These are phyloP conservation scores for Struthio camelus DNA, from an alignment of 2,113 vertebrate species.

Conservation along the genomic window DNA sequence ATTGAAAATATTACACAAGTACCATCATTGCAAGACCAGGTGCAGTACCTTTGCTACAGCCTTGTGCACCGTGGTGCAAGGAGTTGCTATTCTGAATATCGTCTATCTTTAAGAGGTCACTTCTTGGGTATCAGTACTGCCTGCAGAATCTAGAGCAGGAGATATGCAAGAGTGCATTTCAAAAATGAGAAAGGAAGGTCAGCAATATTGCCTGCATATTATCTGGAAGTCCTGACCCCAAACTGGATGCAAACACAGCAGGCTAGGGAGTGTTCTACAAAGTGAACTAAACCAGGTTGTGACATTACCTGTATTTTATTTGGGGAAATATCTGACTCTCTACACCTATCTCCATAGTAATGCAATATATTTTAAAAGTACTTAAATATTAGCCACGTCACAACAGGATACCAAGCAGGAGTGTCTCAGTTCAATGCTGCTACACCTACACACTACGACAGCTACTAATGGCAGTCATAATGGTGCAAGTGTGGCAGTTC, in stretches of 20 bases:
- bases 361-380: background rate
- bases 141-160: background rate
- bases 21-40: background rate
- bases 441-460: background rate
- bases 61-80: background rate
- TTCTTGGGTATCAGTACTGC: background rate
- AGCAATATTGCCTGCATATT: background rate
- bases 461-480: background rate
- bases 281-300: background rate
- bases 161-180: background rate
- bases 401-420: background rate
- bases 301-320: background rate
- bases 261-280: background rate
- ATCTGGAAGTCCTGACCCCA: background rate
- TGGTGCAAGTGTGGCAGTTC: background rate
- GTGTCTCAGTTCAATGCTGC: too few relatives aligned
- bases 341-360: background rate
- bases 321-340: background rate
- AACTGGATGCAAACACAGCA: background rate
- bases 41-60: background rate
- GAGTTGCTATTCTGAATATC: background rate
- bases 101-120: background rate
- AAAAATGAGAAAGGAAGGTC: background rate
- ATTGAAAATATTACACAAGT: background rate
- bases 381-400: background rate